Evolutionary conservation across 2,888 invertebrate species (phyloP).

Genomic region (Tuberolachnus salignus): DNA sequence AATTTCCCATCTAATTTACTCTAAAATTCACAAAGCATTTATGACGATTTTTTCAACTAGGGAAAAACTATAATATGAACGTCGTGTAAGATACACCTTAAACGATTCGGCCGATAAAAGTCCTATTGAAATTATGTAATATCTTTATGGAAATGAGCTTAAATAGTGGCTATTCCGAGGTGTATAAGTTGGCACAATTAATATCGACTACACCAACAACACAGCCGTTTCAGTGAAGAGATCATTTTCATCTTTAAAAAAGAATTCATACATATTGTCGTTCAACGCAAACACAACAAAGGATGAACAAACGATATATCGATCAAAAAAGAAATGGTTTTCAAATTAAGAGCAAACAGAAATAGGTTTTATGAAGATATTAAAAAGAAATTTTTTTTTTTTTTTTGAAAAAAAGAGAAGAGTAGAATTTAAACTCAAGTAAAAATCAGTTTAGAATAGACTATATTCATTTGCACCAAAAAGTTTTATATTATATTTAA

Average conservation of each 20-base stretch:
- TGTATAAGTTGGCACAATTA: slow-evolving; percentile 7
- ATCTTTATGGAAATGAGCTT: slow-evolving; percentile 10
- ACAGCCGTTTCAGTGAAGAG: slow-evolving; percentile 1
- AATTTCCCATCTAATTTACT: background rate
- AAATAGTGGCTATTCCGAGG: background rate
- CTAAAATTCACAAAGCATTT: background rate
- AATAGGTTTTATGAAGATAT: slow-evolving; percentile 8
- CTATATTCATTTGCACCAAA: too few relatives aligned
- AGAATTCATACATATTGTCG: background rate
- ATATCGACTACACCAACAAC: slow-evolving; percentile 14
- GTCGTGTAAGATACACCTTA: too few relatives aligned
- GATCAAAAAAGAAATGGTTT: slow-evolving; percentile 10
- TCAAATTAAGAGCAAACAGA: background rate
- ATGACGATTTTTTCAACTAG: background rate
- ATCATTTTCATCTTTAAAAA: slow-evolving; percentile 19
- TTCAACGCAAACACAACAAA: slow-evolving; percentile 7
- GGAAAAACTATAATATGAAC: background rate
- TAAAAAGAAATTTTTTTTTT: background rate
- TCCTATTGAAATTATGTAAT: slow-evolving; percentile 11
- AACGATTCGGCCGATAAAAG: too few relatives aligned
- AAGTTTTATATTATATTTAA: too few relatives aligned
- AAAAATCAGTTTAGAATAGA: too few relatives aligned
- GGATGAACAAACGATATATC: slow-evolving; percentile 16
- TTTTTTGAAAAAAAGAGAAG: background rate
- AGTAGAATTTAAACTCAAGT: background rate